Conservation (phyloP, 1,140 invertebrate species). For the Apis dorsata region DNA sequence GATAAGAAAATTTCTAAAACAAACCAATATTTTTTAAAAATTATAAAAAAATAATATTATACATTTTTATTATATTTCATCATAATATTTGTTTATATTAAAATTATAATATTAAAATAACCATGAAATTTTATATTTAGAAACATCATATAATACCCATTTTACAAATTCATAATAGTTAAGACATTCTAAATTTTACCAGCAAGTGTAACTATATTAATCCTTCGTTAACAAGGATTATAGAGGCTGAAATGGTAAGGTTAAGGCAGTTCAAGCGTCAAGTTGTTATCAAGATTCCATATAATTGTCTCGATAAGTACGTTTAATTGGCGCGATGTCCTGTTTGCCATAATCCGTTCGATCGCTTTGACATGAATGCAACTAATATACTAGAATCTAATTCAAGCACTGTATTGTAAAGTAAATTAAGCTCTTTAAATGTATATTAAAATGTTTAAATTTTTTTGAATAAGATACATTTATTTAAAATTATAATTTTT, state of each 20-base stretch:
- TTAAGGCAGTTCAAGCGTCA: conserved; percentile 32
- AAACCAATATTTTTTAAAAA: no score
- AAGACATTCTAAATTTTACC: neutral
- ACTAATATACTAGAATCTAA: neutral
- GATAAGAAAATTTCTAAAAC: no score
- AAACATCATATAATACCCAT: neutral
- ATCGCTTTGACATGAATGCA: neutral
- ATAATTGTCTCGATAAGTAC: conserved; percentile 42
- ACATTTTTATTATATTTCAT: no score
- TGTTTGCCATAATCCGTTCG: conserved; percentile 1
- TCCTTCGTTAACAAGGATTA: conserved; percentile 43
- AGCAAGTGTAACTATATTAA: conserved; percentile 17
- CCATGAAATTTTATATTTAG: neutral
- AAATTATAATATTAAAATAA: no score
- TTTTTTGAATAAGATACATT: neutral
- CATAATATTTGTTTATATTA: no score
- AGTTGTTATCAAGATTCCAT: conserved; percentile 48
- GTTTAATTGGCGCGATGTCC: conserved; percentile 32
- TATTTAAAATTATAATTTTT: no score
- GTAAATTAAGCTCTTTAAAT: neutral
- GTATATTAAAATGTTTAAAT: neutral
- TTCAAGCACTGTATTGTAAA: neutral
- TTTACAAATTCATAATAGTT: neutral
- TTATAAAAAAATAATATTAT: no score
- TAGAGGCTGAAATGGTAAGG: conserved; percentile 16